A percentile compares a stretch with the other conserved stretches of the same genome.
Evolutionary conservation across 2,113 vertebrate species (phyloP).

Genomic region (Passer montanus): DNA sequence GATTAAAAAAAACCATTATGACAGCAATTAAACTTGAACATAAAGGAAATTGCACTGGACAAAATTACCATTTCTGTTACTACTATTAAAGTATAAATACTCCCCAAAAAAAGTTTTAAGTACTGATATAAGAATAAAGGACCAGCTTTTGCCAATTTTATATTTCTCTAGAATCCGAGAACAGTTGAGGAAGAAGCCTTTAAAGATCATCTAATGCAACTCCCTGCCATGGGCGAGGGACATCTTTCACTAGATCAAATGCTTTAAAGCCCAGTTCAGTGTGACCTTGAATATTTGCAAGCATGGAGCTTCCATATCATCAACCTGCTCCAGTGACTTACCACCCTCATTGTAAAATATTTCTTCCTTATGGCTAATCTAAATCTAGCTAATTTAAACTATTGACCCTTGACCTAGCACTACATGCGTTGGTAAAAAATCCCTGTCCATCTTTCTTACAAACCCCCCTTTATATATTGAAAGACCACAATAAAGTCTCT

Average conservation of each 20-base stretch:
- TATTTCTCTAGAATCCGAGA: background rate
- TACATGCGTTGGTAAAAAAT: background rate
- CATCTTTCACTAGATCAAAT: background rate
- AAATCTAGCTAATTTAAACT: background rate
- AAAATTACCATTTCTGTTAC: background rate
- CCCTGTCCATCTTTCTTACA: background rate
- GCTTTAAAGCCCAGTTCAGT: background rate
- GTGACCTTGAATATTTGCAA: background rate
- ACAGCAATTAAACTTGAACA: background rate
- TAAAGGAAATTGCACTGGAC: background rate
- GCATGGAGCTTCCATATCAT: background rate
- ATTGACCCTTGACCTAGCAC: background rate
- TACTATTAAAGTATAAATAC: background rate
- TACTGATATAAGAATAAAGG: background rate
- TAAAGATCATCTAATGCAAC: background rate
- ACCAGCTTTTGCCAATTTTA: background rate
- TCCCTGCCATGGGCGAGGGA: background rate
- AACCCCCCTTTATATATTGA: background rate
- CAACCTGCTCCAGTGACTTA: background rate
- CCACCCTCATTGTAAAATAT: background rate
- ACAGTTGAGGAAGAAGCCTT: background rate
- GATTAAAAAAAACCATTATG: fast-evolving
- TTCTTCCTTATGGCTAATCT: background rate
- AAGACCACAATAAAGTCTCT: background rate
- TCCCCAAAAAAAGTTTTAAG: background rate